These are phyloP conservation scores for Zophobas morio DNA, from an alignment of 1,140 invertebrate genomes.

Conservation along the genomic window DNA sequence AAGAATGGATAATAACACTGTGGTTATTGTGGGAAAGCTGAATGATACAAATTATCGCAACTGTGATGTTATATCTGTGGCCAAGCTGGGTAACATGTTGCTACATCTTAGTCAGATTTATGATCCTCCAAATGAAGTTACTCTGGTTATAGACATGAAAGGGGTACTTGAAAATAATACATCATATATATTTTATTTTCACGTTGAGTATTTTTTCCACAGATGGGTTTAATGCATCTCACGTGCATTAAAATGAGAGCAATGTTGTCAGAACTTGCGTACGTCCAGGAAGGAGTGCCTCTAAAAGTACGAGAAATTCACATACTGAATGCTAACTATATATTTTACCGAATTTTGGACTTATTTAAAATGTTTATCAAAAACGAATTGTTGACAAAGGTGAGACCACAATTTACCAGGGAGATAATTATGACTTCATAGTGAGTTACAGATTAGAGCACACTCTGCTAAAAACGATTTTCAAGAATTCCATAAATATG, in stretches of 20 bases:
- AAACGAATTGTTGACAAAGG: not conserved
- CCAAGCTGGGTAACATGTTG: constrained; percentile 76
- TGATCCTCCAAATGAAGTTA: constrained; percentile 66
- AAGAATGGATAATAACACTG: constrained; percentile 73
- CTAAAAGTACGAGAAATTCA: not conserved
- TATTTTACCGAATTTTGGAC: not conserved
- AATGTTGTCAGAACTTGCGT: not conserved
- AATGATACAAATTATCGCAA: constrained; percentile 71
- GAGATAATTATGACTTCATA: not conserved
- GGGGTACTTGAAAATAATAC: constrained; percentile 61
- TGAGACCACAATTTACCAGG: not conserved
- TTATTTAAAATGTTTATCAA: not conserved
- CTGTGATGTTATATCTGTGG: constrained; percentile 73
- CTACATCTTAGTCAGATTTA: constrained; percentile 67
- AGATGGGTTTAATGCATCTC: not conserved
- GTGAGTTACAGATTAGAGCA: too few species aligned
- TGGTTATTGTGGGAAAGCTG: constrained; percentile 75
- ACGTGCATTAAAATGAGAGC: not conserved
- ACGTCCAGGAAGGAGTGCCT: not conserved
- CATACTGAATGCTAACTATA: not conserved
- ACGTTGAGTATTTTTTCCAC: not conserved
- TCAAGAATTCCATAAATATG: constrained; percentile 64
- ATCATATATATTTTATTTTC: not conserved
- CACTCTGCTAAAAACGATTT: too few species aligned
- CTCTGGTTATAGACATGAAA: constrained; percentile 77